Base-by-base conservation (phyloP, 2,888 invertebrate species). In the Erynnis tages region DNA sequence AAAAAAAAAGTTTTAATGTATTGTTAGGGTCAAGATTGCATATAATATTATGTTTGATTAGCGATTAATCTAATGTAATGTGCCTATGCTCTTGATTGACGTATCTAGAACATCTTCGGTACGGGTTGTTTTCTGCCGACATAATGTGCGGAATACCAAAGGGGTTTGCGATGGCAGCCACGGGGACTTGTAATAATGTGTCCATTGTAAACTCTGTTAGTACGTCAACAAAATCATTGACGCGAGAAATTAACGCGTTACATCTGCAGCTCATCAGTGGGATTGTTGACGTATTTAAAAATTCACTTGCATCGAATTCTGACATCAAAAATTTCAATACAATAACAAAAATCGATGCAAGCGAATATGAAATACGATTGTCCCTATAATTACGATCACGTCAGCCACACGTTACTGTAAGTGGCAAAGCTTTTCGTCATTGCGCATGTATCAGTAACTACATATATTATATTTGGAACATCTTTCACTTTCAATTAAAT, bases 11-110 rank as follows among this genome's bases (percentile, higher is more conserved):
- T 55, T 62, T 54, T 57, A 49, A 59, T 57, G 53, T 59, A 61
- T 69, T 68, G 61, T 60, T 74, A 73, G 68, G 66, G 69, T 81
- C 84, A 82, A 82, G 84, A 70, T 73, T 63, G 87, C 87, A 86
- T 85, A 80, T 69, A 73, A 79, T 85, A 81, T 86, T 86, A 87
- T 85, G 80, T 87, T 86, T 75, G 80, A 86, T 87, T 84, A 82
- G 75, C 57, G 57, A 64, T 71, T 73, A 82, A 85, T 87, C 86
- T 81, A 69, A 87, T 86, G 70, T 84, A 82, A 87, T 86, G 84
- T 89, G 80, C 77, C 56, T 81, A 76, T 85, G 85, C 82, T 75
- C 85, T 86, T 81, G 82, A 73, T 67, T 47, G 55, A 54, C 46
- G 46, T 55, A 65, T 82, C 82, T 80, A 54, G 49, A 74, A 75